Base-by-base conservation (phyloP, 1,140 invertebrate species). In the Anoplophora glabripennis region DNA sequence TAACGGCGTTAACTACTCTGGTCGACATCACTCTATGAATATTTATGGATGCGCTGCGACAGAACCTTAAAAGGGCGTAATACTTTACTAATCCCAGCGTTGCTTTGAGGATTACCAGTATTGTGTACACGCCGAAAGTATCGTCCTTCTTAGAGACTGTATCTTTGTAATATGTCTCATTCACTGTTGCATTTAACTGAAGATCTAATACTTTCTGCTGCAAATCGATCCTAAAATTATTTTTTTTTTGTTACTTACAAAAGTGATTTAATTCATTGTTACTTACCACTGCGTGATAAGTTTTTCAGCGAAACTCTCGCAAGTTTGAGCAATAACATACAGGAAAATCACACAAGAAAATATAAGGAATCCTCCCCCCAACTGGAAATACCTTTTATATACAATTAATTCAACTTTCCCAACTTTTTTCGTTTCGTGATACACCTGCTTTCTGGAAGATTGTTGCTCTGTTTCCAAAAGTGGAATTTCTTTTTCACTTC, bases 11-110 rank as follows among this genome's bases (percentile, higher is more conserved):
- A 2, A 89, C 70, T 14, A 90, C 68, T 38, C 75, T 77, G 0
- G 74, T 66, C 61, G 88, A 86, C 82, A 89, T 87, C 4, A 65
- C 74, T 60, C 86, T 82, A 62, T 90, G 88, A 17, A 90, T 72
- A 58, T 77, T 82, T 61, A 78, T 79, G n/a, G 86, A 84, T 2
- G 86, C 80, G 46, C 76, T 79, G 73, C 86, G 83, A 42, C 83
- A 83, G 45, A 84, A 77, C 40, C 78, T 72, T 64, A 72, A 78
- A 54, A 77, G 77, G 0, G 74, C 7, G 1, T 79, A 49, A 64
- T 78, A 75, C 59, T 75, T 74, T 1, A 63, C 17, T 4, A 49
- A 36, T 14, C 42, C 36, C 41, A 49, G 37, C 0, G 53, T 12
- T 10, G 51, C 28, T 1, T 36, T 15, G 17, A 59, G 18, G 0